Base-by-base conservation (phyloP, 2,888 invertebrate species). In the Frankliniella intonsa region DNA sequence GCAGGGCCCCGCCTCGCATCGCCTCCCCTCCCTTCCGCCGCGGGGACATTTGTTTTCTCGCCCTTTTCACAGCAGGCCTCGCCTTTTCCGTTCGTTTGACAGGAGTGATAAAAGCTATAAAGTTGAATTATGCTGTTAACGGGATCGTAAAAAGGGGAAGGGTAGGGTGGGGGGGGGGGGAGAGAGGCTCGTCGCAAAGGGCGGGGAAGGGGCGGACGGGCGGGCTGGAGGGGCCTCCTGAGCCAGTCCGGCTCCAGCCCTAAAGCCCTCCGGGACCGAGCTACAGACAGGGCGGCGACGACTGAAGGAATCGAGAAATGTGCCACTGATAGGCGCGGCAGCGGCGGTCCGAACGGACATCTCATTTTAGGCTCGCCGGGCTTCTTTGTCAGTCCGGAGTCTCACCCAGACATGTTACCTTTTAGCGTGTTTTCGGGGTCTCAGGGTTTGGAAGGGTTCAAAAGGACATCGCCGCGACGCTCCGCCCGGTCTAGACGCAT, bases 61-160 rank as follows among this genome's bases (percentile, higher is more conserved):
- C 69, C 69, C 62, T 62, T 62, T 62, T 62, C 62, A 62, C 62
- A 62, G 62, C 62, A 62, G 62, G 62, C 62, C 62, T 62, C n/a
- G 62, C 62, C 62, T 62, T 17, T 62, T 76, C 22, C 69, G 69
- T 76, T 76, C 69, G 69, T 76, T 76, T 76, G 69, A 76, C 69
- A 76, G 69, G 22, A 76, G 69, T 76, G 69, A 76, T 76, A 76
- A 76, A 76, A 76, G 69, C 69, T 76, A 76, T 76, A 25, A 76
- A 76, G 69, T 76, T 76, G 69, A 76, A 76, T 76, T 25, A 76
- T 25, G 69, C 69, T 76, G 69, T 76, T 76, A 76, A 76, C 69
- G 69, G 69, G 69, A 25, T 76, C 69, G 69, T 76, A 76, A 76
- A 76, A 76, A 25, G 69, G 25, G 69, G 10, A 22, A 69, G 69